phyloP scores from a whole-genome alignment of 2,888 invertebrate genomes.

The Agonopterix subpropinquella region DNA sequence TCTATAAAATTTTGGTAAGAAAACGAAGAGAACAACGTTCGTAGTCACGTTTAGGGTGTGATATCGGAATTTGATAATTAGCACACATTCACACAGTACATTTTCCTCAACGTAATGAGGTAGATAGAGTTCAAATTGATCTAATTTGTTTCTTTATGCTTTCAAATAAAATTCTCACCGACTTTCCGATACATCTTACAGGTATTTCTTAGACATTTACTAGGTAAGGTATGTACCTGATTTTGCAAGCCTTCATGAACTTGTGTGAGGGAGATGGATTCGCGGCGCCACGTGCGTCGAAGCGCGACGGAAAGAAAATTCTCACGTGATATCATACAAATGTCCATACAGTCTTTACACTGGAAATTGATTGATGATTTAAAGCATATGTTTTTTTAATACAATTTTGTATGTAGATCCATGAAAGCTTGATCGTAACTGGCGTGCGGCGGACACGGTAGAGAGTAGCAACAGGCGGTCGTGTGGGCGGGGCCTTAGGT shows the following conservation, averaged over 20 bases:
- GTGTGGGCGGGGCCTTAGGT: conserved; percentile 47
- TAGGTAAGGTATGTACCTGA: conserved; percentile 43
- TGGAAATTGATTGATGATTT: conserved; percentile 3
- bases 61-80: no score
- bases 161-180: neutral
- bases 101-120: no score
- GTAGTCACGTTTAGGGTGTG: no score
- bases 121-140: no score
- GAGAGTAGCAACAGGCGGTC: conserved; percentile 73
- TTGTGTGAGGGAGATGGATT: conserved; percentile 35
- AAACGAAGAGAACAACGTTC: no score
- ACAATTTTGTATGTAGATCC: conserved; percentile 38
- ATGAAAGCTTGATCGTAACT: conserved; percentile 45
- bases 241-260: conserved; percentile 48
- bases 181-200: no score
- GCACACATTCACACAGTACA: no score
- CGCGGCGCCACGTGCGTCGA: conserved; percentile 33
- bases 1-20: no score
- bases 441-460: conserved; percentile 49
- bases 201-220: no score
- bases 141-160: no score
- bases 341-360: conserved; percentile 25
- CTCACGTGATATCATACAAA: conserved; percentile 26
- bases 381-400: neutral
- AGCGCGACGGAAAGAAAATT: conserved; percentile 29